These are phyloP conservation scores for Drosophila hydei DNA, from an alignment of 1,140 invertebrate genomes.

Conservation along the genomic window DNA sequence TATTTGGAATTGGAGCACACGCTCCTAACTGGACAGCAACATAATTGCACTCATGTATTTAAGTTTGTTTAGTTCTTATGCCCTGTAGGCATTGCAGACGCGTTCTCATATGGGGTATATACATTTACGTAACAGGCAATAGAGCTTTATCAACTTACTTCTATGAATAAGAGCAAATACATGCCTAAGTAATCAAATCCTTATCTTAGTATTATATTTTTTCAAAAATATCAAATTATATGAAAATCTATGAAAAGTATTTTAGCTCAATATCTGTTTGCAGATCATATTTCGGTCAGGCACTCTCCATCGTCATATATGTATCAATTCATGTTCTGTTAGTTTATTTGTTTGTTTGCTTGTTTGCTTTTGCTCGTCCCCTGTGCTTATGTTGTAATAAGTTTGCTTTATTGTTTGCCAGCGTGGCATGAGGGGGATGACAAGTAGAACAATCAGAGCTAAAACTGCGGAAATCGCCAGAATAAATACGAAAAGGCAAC, in stretches of 20 bases:
- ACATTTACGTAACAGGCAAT: no score
- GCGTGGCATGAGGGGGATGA: slow-evolving; percentile 57
- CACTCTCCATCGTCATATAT: slow-evolving; percentile 19
- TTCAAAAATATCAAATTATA: no score
- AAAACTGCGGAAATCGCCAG: slow-evolving; percentile 75
- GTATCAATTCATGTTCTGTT: slow-evolving; percentile 9
- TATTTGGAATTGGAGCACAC: slow-evolving; percentile 58
- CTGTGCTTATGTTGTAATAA: slow-evolving; percentile 43
- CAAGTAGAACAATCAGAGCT: slow-evolving; percentile 70
- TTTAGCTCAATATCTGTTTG: neutral
- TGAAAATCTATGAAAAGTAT: neutral
- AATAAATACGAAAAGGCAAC: slow-evolving; percentile 51
- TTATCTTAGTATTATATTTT: no score
- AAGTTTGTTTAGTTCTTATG: slow-evolving; percentile 37
- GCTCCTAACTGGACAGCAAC: slow-evolving; percentile 36
- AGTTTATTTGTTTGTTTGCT: neutral
- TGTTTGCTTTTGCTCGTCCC: neutral
- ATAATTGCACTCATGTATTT: slow-evolving; percentile 59
- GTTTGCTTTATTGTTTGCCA: slow-evolving; percentile 62
- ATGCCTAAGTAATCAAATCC: no score
- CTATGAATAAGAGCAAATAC: no score
- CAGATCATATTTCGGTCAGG: neutral
- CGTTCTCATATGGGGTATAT: neutral
- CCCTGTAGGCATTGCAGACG: neutral
- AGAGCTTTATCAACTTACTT: no score